phyloP scores from a whole-genome alignment of 2,888 invertebrate species.

The Noctuana brunneofusca region DNA sequence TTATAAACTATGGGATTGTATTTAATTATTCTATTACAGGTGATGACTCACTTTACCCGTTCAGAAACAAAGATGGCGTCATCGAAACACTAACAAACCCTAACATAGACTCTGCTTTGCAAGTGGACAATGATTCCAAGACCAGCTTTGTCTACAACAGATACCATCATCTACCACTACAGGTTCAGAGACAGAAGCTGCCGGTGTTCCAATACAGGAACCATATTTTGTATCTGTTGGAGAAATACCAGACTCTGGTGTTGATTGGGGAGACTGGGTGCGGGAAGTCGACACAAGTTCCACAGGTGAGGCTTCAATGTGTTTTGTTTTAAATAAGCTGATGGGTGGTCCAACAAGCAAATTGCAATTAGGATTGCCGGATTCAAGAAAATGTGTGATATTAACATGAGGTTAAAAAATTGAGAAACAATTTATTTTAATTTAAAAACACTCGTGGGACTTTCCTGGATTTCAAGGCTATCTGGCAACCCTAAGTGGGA shows the following conservation, averaged over 20 bases:
- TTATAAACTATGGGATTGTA: too few species aligned
- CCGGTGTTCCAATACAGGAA: conserved; percentile 94
- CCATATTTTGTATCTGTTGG: conserved; percentile 93
- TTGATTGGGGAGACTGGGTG: conserved; percentile 97
- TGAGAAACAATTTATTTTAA: too few species aligned
- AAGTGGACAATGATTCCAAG: conserved; percentile 82
- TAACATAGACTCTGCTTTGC: conserved; percentile 64
- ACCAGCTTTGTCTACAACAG: conserved; percentile 93
- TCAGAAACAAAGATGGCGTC: conserved; percentile 66
- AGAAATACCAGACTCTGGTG: conserved; percentile 94
- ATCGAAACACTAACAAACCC: conserved; percentile 70
- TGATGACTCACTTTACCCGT: conserved; percentile 60
- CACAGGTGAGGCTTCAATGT: conserved; percentile 95
- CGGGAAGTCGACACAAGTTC: conserved; percentile 97
- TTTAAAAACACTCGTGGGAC: too few species aligned
- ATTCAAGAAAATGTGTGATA: too few species aligned
- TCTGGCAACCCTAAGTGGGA: too few species aligned
- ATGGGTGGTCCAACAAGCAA: too few species aligned
- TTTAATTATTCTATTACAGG: conserved; percentile 39
- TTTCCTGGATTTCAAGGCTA: too few species aligned
- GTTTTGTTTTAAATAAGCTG: conserved; percentile 36
- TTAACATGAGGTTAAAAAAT: too few species aligned
- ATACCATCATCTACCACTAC: conserved; percentile 90
- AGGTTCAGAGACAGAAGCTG: conserved; percentile 91
- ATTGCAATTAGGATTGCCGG: too few species aligned